A percentile compares a stretch with the other conserved stretches of the same genome.
Evolutionary conservation across 2,113 vertebrate species (phyloP).

Genomic region (Smithornis capensis): DNA sequence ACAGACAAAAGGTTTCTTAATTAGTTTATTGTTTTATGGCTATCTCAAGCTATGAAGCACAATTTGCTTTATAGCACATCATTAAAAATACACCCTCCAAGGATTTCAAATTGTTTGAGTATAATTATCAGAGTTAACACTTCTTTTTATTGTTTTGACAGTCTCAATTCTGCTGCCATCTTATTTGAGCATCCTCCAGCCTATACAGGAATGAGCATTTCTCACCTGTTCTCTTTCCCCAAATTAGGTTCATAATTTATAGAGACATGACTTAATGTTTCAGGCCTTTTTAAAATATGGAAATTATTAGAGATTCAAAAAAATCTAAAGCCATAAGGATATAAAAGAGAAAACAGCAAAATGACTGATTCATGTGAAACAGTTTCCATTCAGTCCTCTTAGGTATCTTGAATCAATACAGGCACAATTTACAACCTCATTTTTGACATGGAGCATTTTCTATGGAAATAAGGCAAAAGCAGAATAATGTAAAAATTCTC

Average conservation of each 20-base stretch:
- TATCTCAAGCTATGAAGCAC: not conserved
- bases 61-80: conserved; percentile 14
- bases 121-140: conserved; percentile 8
- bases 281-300: not conserved
- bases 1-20: conserved; percentile 35
- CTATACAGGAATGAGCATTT: not conserved
- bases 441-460: not conserved
- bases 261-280: not conserved
- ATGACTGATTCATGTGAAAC: fast-evolving
- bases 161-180: not conserved
- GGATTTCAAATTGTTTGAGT: conserved; percentile 30
- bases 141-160: conserved; percentile 45
- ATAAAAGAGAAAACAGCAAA: not conserved
- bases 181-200: not conserved
- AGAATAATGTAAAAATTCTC: not conserved
- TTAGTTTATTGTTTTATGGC: conserved; percentile 47
- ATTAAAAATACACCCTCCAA: conserved; percentile 32
- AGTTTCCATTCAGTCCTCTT: not conserved
- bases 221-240: not conserved
- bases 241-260: not conserved
- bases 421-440: not conserved
- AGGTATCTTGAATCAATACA: not conserved
- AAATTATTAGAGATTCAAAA: not conserved
- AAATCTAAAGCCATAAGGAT: not conserved
- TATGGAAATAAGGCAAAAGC: not conserved